A percentile compares a stretch with the other conserved stretches of the same genome.
Evolutionary conservation across 2,113 vertebrate genomes (phyloP).

Genomic region (Myocastor coypus): DNA sequence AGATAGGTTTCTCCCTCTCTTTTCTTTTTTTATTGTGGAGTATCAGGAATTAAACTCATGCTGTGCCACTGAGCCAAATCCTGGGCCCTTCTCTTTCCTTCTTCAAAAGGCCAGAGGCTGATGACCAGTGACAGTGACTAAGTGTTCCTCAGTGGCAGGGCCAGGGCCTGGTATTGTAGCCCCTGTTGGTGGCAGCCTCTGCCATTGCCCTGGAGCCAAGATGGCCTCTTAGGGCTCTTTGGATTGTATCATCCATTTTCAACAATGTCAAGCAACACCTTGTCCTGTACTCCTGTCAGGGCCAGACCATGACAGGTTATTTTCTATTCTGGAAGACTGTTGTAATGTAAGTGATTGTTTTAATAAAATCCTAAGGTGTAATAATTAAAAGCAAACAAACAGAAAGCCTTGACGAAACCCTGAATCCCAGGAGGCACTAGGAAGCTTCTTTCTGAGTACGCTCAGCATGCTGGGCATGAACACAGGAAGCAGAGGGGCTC

Average conservation of each 20-base stretch:
- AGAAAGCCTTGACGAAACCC: slow-evolving; percentile 80
- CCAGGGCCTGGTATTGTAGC: background rate
- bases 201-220: background rate
- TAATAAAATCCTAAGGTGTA: slow-evolving; percentile 85
- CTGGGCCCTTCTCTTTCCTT: background rate
- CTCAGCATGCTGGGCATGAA: background rate
- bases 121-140: background rate
- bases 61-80: too few species aligned
- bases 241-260: background rate
- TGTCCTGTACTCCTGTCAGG: too few species aligned
- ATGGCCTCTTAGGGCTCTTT: background rate
- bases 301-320: too few species aligned
- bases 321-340: background rate
- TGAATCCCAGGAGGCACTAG: slow-evolving; percentile 51
- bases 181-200: background rate
- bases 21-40: too few species aligned
- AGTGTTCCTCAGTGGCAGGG: background rate
- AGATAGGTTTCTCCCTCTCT: slow-evolving; percentile 12
- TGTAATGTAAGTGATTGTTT: slow-evolving; percentile 77
- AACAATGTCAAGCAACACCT: background rate
- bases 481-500: background rate
- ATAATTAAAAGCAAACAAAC: slow-evolving; percentile 8
- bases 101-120: slow-evolving; percentile 22
- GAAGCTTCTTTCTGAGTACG: slow-evolving; percentile 38
- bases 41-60: too few species aligned